phyloP scores from a whole-genome alignment of 2,888 invertebrate genomes.

The Heliconius ethilla region DNA sequence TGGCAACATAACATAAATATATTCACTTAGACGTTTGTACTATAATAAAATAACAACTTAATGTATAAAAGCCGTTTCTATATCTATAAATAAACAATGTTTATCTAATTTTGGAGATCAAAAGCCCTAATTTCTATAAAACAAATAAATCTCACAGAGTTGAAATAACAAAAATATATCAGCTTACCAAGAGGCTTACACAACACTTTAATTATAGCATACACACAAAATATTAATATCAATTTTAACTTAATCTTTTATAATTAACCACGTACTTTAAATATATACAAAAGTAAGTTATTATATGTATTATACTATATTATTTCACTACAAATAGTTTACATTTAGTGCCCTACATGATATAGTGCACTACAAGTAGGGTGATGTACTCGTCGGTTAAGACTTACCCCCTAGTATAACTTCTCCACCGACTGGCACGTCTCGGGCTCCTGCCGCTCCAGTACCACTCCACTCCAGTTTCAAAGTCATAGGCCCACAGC shows the following conservation, averaged over 20 bases:
- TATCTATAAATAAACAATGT: slow-evolving; percentile 2
- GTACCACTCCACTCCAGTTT: slow-evolving; percentile 86
- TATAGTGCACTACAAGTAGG: too few relatives aligned
- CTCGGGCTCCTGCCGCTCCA: slow-evolving; percentile 73
- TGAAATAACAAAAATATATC: slow-evolving; percentile 5
- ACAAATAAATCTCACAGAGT: not conserved
- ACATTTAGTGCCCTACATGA: too few relatives aligned
- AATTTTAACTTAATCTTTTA: not conserved
- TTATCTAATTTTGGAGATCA: slow-evolving; percentile 3
- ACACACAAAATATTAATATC: not conserved
- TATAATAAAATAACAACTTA: not conserved
- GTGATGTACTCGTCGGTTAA: too few relatives aligned
- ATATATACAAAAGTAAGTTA: too few relatives aligned
- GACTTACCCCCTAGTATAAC: slow-evolving; percentile 71
- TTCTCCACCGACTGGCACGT: slow-evolving; percentile 75
- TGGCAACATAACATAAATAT: not conserved
- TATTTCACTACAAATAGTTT: too few relatives aligned
- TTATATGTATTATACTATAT: too few relatives aligned
- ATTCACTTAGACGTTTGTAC: not conserved
- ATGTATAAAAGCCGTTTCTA: not conserved
- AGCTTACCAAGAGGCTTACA: slow-evolving; percentile 2
- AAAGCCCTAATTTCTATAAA: slow-evolving; percentile 11
- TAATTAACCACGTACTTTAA: not conserved
- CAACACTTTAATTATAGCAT: slow-evolving; percentile 8
- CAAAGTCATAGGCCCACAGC: slow-evolving; percentile 91